Evolutionary conservation across 2,797 vertebrate genomes (phyloP).

Genomic region (Molothrus ater): DNA sequence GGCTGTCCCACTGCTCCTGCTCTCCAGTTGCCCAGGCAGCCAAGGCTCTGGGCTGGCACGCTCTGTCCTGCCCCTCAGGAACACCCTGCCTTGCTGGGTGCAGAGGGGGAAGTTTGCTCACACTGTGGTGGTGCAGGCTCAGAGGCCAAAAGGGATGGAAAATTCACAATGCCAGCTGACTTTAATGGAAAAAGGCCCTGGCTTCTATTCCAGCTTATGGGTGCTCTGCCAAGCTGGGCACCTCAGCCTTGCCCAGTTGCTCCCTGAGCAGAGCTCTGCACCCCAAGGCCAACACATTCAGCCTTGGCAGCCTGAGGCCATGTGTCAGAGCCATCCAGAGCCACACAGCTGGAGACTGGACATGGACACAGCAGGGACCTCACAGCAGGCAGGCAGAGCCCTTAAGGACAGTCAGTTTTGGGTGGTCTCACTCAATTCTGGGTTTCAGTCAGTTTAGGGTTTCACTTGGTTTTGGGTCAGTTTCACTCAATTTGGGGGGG

Average conservation of each 20-base stretch:
- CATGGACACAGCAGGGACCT: neutral
- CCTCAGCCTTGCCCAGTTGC: neutral
- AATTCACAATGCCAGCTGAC: neutral
- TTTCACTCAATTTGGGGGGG: neutral
- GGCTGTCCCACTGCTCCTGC: neutral
- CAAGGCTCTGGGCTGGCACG: neutral
- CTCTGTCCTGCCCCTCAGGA: neutral
- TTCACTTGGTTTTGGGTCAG: neutral
- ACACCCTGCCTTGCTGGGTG: neutral
- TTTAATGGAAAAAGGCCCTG: neutral
- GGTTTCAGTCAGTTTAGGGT: neutral
- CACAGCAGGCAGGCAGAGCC: neutral
- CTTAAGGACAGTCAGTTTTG: neutral
- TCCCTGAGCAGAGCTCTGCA: neutral
- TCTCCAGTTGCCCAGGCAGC: neutral
- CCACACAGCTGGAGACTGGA: accelerated
- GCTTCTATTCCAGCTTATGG: neutral
- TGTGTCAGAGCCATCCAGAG: accelerated
- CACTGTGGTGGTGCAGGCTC: neutral
- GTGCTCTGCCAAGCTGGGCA: neutral
- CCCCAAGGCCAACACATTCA: neutral
- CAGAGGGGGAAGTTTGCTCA: slow-evolving; percentile 25
- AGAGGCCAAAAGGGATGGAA: neutral
- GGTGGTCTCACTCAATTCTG: too few relatives aligned
- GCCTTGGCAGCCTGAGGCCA: neutral